phyloP scores from a whole-genome alignment of 2,113 vertebrate genomes.

The Python bivittatus region DNA sequence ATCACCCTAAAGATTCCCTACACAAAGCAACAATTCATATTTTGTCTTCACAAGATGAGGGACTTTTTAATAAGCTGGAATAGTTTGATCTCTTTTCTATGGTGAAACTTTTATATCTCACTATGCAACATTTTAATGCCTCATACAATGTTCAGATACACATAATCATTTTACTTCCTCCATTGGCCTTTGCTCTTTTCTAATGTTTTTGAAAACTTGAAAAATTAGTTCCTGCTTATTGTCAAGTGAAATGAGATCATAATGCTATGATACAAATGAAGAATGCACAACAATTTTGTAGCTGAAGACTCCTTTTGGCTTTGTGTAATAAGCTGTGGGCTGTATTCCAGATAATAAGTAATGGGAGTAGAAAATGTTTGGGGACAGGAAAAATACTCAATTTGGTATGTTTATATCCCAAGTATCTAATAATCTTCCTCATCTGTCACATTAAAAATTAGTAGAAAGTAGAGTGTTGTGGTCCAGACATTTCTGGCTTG shows the following conservation, averaged over 20 bases:
- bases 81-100: neutral
- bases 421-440: too few species aligned
- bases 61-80: neutral
- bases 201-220: neutral
- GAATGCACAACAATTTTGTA: too few species aligned
- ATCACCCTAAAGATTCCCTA: neutral
- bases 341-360: too few species aligned
- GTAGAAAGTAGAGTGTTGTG: neutral
- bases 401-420: too few species aligned
- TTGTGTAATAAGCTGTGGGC: too few species aligned
- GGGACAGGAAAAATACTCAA: too few species aligned
- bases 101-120: neutral
- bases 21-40: neutral
- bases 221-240: neutral
- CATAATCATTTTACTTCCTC: neutral
- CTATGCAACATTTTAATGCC: neutral
- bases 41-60: neutral
- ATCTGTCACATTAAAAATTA: too few species aligned
- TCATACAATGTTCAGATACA: neutral
- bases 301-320: too few species aligned
- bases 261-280: neutral
- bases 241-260: neutral
- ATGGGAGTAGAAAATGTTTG: too few species aligned
- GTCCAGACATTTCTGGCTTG: neutral
- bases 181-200: neutral